Evolutionary conservation across 2,888 invertebrate genomes (phyloP).

Genomic region (Steromphala cineraria): DNA sequence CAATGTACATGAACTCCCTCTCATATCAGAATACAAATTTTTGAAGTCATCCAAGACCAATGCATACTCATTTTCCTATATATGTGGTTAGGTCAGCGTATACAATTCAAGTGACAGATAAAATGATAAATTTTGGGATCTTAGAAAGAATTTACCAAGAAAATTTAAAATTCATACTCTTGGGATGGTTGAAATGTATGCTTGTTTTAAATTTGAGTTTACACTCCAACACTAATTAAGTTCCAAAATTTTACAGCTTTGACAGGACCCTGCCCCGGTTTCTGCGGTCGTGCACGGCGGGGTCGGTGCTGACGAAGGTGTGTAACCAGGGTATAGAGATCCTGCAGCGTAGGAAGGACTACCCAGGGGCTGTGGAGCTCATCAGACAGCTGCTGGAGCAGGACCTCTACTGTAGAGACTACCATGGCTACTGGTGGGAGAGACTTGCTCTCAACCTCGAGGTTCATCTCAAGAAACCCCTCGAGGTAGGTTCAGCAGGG

Average conservation of each 20-base stretch:
- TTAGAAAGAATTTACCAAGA: no score
- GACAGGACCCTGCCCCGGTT: constrained; percentile 77
- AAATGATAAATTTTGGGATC: no score
- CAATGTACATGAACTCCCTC: no score
- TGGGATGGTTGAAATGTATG: no score
- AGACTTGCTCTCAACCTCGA: constrained; percentile 81
- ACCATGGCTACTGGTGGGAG: constrained; percentile 78
- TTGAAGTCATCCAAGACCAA: no score
- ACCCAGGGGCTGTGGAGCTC: constrained; percentile 78
- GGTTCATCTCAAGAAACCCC: constrained; percentile 76
- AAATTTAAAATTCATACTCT: no score
- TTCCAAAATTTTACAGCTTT: constrained; percentile 44
- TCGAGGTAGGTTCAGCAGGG: constrained; percentile 57
- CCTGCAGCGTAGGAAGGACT: constrained; percentile 76
- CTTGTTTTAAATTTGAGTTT: no score
- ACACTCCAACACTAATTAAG: no score
- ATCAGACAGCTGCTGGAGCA: constrained; percentile 79
- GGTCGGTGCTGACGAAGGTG: constrained; percentile 75
- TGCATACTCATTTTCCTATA: no score
- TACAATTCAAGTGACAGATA: no score
- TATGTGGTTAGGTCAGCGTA: no score
- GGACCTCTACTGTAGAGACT: constrained; percentile 72
- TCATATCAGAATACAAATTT: no score
- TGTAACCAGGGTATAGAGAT: constrained; percentile 76
- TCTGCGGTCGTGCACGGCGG: constrained; percentile 80